Evolutionary conservation across 35 echinoderm and acorn worm species (phyloP).

Genomic region (Hemicentrotus pulcherrimus): DNA sequence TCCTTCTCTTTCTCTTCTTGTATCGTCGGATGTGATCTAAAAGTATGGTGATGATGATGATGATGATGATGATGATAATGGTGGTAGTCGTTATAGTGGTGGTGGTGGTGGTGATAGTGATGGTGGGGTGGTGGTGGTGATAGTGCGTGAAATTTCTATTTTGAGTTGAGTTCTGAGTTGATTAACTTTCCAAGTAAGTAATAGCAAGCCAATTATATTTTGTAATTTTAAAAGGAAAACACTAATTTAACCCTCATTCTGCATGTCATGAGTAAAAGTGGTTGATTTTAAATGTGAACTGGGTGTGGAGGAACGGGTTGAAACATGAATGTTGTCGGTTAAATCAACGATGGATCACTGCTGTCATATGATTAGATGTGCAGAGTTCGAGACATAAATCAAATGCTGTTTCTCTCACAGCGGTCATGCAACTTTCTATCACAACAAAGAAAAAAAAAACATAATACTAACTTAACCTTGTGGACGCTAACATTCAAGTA

Average conservation of each 20-base stretch:
- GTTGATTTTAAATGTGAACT: neutral
- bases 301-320: neutral
- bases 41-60: neutral
- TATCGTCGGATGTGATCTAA: no score
- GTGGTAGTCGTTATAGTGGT: neutral
- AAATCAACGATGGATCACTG: constrained; percentile 44
- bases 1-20: no score
- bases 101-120: neutral
- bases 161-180: neutral
- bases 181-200: neutral
- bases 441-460: neutral
- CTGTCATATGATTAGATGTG: constrained; percentile 15
- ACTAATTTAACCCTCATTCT: neutral
- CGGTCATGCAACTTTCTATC: constrained; percentile 28
- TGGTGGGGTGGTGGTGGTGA: neutral
- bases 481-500: neutral
- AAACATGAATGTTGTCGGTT: constrained; percentile 55
- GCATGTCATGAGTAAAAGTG: neutral
- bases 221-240: neutral
- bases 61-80: no score
- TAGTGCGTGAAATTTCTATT: neutral
- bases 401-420: neutral
- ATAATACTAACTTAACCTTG: neutral
- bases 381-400: constrained; percentile 36
- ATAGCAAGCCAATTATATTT: neutral